A percentile compares a stretch with the other conserved stretches of the same genome.
Conservation (phyloP, 2,888 invertebrate genomes). For the Reticulitermes lucifugus region DNA sequence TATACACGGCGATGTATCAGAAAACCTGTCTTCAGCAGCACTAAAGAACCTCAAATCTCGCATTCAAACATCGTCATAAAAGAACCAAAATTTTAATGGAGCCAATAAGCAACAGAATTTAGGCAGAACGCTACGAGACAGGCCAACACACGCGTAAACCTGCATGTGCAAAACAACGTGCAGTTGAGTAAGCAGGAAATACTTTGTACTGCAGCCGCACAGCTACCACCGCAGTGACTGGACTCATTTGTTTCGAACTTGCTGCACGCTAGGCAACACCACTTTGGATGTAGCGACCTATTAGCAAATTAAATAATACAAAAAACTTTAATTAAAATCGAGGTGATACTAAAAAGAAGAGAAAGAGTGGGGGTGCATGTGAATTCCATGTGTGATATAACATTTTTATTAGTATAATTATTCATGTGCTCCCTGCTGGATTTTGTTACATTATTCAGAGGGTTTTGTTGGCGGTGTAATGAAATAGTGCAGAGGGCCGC, state of each 20-base stretch:
- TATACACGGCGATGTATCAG: too few species aligned
- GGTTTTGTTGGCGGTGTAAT: background rate
- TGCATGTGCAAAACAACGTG: too few species aligned
- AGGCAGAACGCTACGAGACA: too few species aligned
- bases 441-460: background rate
- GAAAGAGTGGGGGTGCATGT: background rate
- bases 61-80: too few species aligned
- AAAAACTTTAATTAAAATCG: background rate
- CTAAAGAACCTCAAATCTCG: too few species aligned
- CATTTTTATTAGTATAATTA: conserved; percentile 12
- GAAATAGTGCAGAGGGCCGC: background rate
- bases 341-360: background rate
- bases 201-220: too few species aligned
- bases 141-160: too few species aligned
- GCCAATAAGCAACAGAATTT: too few species aligned
- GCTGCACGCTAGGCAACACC: background rate
- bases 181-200: too few species aligned
- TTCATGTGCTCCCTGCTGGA: background rate
- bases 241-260: background rate
- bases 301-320: conserved; percentile 17
- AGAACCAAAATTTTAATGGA: too few species aligned
- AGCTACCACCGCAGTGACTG: background rate
- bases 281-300: background rate
- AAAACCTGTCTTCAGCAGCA: too few species aligned
- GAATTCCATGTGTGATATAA: background rate